These are phyloP conservation scores for Lichenostomus cassidix DNA, from an alignment of 2,113 vertebrate genomes.

Conservation along the genomic window DNA sequence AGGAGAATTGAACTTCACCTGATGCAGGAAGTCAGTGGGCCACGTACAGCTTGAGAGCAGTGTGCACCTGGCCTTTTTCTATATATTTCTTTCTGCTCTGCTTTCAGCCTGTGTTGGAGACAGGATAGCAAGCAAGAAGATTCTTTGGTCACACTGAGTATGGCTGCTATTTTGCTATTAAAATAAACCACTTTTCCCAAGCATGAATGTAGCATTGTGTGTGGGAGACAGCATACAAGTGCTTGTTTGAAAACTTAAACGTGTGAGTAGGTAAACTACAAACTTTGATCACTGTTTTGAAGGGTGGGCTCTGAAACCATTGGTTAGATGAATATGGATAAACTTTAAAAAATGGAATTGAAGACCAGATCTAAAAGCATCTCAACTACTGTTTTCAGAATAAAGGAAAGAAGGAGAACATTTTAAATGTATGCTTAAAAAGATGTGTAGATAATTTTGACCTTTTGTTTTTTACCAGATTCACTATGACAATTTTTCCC, in stretches of 20 bases:
- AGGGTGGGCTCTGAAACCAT: neutral
- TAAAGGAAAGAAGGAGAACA: neutral
- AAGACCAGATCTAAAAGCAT: neutral
- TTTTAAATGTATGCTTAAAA: neutral
- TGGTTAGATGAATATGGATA: neutral
- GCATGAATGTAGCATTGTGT: neutral
- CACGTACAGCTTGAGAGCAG: neutral
- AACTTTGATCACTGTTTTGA: neutral
- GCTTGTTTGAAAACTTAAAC: neutral
- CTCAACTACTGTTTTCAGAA: neutral
- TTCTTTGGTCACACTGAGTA: neutral
- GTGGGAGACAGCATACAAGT: neutral
- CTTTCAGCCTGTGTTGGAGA: neutral
- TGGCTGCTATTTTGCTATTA: neutral
- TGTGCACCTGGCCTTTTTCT: neutral
- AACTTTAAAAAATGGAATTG: neutral
- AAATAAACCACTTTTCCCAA: neutral
- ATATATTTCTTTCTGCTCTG: neutral
- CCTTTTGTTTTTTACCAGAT: neutral
- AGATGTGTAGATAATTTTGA: neutral
- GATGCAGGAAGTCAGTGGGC: neutral
- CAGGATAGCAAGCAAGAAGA: neutral
- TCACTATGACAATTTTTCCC: neutral
- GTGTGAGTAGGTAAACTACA: neutral
- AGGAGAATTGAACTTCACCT: neutral